Percentiles rank a stretch among this genome's conserved stretches.
Conservation (phyloP, 2,888 invertebrate species). For the Dascillus cervinus region DNA sequence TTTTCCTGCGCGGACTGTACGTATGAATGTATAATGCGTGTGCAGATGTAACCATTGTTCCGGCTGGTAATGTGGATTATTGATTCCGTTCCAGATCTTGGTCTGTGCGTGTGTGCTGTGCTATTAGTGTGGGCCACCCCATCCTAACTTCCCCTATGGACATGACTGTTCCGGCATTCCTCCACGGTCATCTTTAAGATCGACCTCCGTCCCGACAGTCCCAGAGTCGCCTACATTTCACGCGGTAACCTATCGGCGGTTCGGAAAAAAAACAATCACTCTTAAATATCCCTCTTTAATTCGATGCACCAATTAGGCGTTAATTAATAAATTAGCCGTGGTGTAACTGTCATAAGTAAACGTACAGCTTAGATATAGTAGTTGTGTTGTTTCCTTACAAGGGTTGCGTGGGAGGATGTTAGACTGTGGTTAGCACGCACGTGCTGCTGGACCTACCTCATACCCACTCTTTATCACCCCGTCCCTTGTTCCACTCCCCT, state of each 20-base stretch:
- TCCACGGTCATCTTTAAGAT: slow-evolving; percentile 18
- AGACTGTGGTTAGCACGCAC: slow-evolving; percentile 40
- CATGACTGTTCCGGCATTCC: slow-evolving; percentile 16
- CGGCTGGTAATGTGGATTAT: slow-evolving; percentile 29
- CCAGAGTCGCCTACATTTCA: too few species aligned
- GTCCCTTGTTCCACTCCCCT: slow-evolving; percentile 20
- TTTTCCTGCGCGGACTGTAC: slow-evolving; percentile 12
- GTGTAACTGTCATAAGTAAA: slow-evolving; percentile 19
- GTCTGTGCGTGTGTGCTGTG: slow-evolving; percentile 24
- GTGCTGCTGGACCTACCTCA: slow-evolving; percentile 36
- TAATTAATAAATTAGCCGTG: too few species aligned
- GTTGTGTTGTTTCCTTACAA: slow-evolving; percentile 41
- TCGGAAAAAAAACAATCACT: too few species aligned
- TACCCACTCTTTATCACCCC: slow-evolving; percentile 26
- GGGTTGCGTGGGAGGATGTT: slow-evolving; percentile 40
- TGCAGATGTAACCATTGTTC: slow-evolving; percentile 34
- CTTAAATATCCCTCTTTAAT: too few species aligned
- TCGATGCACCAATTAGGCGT: too few species aligned
- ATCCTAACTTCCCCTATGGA: slow-evolving; percentile 19
- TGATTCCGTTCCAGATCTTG: slow-evolving; percentile 25
- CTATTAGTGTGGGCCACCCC: slow-evolving; percentile 23
- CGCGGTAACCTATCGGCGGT: too few species aligned
- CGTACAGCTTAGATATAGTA: slow-evolving; percentile 36
- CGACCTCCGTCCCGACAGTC: too few species aligned
- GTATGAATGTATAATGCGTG: slow-evolving; percentile 36